Conservation (phyloP, 2,888 invertebrate species). For the Lysandra coridon region DNA sequence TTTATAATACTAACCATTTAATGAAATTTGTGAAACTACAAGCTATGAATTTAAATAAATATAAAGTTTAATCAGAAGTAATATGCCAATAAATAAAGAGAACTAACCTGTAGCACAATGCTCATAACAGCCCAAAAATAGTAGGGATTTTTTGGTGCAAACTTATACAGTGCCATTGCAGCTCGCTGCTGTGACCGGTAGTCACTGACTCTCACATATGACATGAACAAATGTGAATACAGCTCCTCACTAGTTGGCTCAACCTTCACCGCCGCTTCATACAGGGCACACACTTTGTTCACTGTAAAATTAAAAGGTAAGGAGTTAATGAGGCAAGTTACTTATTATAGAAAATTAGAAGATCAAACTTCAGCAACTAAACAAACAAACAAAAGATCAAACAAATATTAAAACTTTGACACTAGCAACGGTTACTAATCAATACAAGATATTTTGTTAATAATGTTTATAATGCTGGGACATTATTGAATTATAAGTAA, state of each 20-base stretch:
- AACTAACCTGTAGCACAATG: constrained; percentile 91
- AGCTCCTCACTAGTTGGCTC: constrained; percentile 95
- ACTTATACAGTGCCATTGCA: constrained; percentile 94
- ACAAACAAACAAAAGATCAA: too few species aligned
- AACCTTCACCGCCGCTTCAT: constrained; percentile 92
- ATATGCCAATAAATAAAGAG: background rate
- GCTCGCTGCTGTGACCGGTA: constrained; percentile 94
- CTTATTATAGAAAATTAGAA: background rate
- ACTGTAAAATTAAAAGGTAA: constrained; percentile 76
- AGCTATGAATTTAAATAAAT: background rate
- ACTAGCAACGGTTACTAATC: background rate
- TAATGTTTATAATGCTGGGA: background rate
- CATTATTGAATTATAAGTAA: constrained; percentile 39
- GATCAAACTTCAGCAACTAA: background rate
- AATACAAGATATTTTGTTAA: background rate
- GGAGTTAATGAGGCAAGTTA: background rate
- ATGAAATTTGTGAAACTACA: background rate
- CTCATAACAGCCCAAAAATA: constrained; percentile 99
- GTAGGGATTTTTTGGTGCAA: constrained; percentile 96
- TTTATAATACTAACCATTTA: too few species aligned
- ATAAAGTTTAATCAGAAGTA: too few species aligned
- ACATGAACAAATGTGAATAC: constrained; percentile 96
- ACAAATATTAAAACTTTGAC: background rate
- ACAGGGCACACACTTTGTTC: constrained; percentile 92
- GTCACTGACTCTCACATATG: constrained; percentile 94